Percentiles rank a stretch among this genome's conserved stretches.
Conservation (phyloP, 2,113 vertebrate genomes). For the Bufo gargarizans region DNA sequence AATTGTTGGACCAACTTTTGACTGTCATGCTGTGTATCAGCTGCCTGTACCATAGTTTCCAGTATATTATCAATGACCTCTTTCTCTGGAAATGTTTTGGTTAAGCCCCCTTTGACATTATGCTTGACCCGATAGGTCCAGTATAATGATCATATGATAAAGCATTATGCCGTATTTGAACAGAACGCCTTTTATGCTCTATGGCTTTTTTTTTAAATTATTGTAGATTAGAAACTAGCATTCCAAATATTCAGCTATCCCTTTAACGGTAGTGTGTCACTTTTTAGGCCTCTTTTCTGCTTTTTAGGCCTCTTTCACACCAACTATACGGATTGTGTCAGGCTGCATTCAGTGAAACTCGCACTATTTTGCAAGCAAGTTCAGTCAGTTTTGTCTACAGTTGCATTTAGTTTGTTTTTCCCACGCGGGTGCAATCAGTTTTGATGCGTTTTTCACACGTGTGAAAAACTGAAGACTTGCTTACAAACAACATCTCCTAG, state of each 20-base stretch:
- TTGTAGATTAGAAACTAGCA: background rate
- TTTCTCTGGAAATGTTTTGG: background rate
- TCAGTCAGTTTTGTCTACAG: too few species aligned
- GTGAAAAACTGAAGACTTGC: too few species aligned
- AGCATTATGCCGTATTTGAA: background rate
- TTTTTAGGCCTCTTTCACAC: too few species aligned
- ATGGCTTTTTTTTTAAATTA: background rate
- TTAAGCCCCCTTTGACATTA: background rate
- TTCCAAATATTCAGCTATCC: background rate
- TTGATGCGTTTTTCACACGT: too few species aligned
- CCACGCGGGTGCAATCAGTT: too few species aligned
- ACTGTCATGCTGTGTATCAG: constrained; percentile 1
- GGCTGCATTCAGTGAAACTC: too few species aligned
- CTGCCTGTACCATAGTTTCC: background rate
- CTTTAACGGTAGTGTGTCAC: too few species aligned
- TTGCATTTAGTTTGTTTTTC: too few species aligned
- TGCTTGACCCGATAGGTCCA: background rate
- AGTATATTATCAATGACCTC: constrained; percentile 21
- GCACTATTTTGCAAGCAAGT: too few species aligned
- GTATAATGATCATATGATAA: constrained; percentile 15
- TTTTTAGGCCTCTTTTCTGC: too few species aligned
- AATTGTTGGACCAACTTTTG: background rate
- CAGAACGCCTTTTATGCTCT: background rate
- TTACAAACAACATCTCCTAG: too few species aligned
- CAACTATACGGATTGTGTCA: too few species aligned